Conservation (phyloP, 2,888 invertebrate genomes). For the Chydorus sphaericus region DNA sequence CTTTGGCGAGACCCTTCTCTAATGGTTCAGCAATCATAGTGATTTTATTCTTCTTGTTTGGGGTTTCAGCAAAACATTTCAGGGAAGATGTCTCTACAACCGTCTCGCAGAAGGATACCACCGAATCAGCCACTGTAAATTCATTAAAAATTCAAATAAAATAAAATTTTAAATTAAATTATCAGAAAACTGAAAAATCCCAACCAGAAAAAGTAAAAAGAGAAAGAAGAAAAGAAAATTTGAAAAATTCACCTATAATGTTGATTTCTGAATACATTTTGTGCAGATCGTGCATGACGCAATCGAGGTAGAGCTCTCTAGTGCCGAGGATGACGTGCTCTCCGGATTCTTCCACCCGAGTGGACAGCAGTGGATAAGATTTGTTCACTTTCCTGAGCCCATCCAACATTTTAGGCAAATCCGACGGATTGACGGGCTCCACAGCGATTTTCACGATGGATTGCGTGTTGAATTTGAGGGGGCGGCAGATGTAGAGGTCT, state of each 20-base stretch:
- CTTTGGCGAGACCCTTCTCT: conserved; percentile 94
- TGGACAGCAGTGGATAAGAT: conserved; percentile 88
- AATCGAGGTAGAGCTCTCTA: conserved; percentile 94
- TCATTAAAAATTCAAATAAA: conserved; percentile 11
- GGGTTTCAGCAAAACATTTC: conserved; percentile 99
- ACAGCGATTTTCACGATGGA: conserved; percentile 98
- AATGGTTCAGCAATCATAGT: conserved; percentile 99
- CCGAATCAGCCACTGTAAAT: conserved; percentile 83
- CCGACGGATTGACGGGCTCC: conserved; percentile 97
- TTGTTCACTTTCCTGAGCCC: conserved; percentile 97
- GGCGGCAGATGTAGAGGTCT: conserved; percentile 85
- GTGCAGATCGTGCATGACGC: conserved; percentile 97
- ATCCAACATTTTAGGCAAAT: conserved; percentile 97
- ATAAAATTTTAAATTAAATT: neutral
- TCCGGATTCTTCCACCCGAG: conserved; percentile 94
- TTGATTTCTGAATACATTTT: conserved; percentile 99
- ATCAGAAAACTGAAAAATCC: neutral
- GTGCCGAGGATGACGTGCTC: conserved; percentile 97
- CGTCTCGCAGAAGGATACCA: conserved; percentile 97
- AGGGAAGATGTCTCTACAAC: conserved; percentile 98
- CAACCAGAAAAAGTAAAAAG: no score
- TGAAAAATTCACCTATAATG: conserved; percentile 27
- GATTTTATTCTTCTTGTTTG: conserved; percentile 96
- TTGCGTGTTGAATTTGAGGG: conserved; percentile 92
- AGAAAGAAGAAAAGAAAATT: no score